phyloP scores from a whole-genome alignment of 2,797 vertebrate genomes.

The Galaxias olidus region DNA sequence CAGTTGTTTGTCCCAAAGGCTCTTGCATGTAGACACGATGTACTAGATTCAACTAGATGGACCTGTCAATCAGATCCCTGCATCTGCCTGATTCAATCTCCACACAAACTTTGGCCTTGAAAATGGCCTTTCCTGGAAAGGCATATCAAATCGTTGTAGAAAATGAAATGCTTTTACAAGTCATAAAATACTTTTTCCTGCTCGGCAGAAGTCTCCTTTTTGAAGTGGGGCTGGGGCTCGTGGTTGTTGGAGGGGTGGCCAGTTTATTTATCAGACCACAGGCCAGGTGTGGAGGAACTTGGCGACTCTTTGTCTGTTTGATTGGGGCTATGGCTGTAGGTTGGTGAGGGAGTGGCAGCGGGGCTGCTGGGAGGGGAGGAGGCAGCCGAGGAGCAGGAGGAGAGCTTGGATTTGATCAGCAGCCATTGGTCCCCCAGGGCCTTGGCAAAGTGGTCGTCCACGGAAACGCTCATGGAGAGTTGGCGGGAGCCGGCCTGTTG shows the following conservation, averaged over 20 bases:
- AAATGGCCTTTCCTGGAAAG: conserved; percentile 32
- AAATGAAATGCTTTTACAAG: conserved; percentile 38
- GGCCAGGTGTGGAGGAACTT: conserved; percentile 57
- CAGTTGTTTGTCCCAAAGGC: conserved; percentile 46
- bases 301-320: conserved; percentile 61
- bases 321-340: conserved; percentile 64
- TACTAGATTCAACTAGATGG: background rate
- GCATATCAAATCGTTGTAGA: conserved; percentile 12
- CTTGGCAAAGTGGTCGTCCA: conserved; percentile 83
- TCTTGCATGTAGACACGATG: conserved; percentile 31
- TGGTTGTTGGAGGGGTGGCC: conserved; percentile 13
- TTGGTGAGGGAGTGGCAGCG: conserved; percentile 68
- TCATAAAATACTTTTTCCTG: no score
- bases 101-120: conserved; percentile 4
- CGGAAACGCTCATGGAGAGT: conserved; percentile 77
- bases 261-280: conserved; percentile 68
- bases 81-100: conserved; percentile 31
- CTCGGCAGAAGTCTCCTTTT: background rate
- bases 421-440: conserved; percentile 81
- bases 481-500: conserved; percentile 61
- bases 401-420: conserved; percentile 74
- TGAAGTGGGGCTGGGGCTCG: conserved; percentile 38
- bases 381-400: conserved; percentile 63
- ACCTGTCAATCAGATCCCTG: conserved; percentile 24
- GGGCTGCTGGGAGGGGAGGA: conserved; percentile 78